Evolutionary conservation across 2,113 vertebrate species (phyloP).

Genomic region (Aspiorhynchus laticeps): DNA sequence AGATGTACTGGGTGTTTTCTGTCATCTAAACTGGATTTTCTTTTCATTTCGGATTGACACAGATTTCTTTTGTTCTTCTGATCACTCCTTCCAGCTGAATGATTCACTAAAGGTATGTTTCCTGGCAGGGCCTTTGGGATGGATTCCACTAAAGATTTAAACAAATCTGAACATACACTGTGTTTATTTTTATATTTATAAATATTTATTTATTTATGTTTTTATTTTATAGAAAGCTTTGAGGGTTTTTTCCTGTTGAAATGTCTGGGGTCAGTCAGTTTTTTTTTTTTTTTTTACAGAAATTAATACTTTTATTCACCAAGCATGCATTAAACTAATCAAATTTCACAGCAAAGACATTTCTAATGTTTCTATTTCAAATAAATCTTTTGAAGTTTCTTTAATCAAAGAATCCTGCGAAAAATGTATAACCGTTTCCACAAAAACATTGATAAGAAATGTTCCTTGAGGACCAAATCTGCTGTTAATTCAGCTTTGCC

Average conservation of each 20-base stretch:
- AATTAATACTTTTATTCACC: too few species aligned
- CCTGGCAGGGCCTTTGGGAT: constrained; percentile 52
- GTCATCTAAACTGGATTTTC: constrained; percentile 65
- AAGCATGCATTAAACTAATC: not conserved
- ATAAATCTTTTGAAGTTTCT: too few species aligned
- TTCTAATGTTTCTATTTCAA: not conserved
- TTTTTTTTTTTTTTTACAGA: not conserved
- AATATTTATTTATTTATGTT: not conserved
- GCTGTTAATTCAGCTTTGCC: not conserved
- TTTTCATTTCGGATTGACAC: constrained; percentile 71
- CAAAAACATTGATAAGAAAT: not conserved
- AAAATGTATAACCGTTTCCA: not conserved
- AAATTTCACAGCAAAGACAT: not conserved
- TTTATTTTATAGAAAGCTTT: too few species aligned
- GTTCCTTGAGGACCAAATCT: too few species aligned
- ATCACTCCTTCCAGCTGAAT: constrained; percentile 60
- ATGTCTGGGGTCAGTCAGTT: not conserved
- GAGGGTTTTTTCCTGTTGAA: not conserved
- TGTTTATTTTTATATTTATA: too few species aligned
- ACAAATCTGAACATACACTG: constrained; percentile 18
- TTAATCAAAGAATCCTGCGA: not conserved
- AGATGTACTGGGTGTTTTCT: constrained; percentile 66
- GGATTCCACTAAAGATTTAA: constrained; percentile 53
- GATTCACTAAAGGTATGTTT: constrained; percentile 59
- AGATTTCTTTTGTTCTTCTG: constrained; percentile 63